phyloP scores from a whole-genome alignment of 2,888 invertebrate genomes.

The Metopia argyrocephala region DNA sequence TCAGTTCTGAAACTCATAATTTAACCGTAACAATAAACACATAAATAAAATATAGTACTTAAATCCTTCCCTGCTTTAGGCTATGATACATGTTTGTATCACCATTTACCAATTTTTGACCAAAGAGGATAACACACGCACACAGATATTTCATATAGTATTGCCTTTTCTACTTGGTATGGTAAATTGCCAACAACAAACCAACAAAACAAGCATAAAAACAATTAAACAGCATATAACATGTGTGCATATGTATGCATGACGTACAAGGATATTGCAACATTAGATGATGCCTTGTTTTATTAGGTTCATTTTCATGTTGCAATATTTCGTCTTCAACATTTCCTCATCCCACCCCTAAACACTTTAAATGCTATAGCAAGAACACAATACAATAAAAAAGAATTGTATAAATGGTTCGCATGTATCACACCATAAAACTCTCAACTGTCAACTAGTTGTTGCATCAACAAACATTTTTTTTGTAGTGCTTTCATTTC shows the following conservation, averaged over 20 bases:
- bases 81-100: slow-evolving; percentile 70
- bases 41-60: too few relatives aligned
- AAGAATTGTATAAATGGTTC: slow-evolving; percentile 18
- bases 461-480: slow-evolving; percentile 54
- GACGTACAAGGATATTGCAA: slow-evolving; percentile 14
- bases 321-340: slow-evolving; percentile 21
- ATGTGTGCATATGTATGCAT: background rate
- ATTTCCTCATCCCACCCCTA: background rate
- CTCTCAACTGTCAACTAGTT: slow-evolving; percentile 55
- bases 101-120: slow-evolving; percentile 76
- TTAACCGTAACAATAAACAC: too few relatives aligned
- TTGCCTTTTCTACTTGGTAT: slow-evolving; percentile 27
- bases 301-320: slow-evolving; percentile 58
- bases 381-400: slow-evolving; percentile 12
- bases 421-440: slow-evolving; percentile 47
- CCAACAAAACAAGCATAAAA: background rate
- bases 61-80: slow-evolving; percentile 14
- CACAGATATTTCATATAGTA: slow-evolving; percentile 23
- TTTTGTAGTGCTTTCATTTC: too few relatives aligned
- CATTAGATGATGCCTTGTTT: slow-evolving; percentile 57
- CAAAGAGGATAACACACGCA: slow-evolving; percentile 66
- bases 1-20: too few relatives aligned
- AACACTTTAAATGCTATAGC: slow-evolving; percentile 23
- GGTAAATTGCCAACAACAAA: slow-evolving; percentile 43
- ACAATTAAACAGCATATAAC: slow-evolving; percentile 19